Evolutionary conservation across 2,888 invertebrate genomes (phyloP).

Genomic region (Colostygia pectinataria): DNA sequence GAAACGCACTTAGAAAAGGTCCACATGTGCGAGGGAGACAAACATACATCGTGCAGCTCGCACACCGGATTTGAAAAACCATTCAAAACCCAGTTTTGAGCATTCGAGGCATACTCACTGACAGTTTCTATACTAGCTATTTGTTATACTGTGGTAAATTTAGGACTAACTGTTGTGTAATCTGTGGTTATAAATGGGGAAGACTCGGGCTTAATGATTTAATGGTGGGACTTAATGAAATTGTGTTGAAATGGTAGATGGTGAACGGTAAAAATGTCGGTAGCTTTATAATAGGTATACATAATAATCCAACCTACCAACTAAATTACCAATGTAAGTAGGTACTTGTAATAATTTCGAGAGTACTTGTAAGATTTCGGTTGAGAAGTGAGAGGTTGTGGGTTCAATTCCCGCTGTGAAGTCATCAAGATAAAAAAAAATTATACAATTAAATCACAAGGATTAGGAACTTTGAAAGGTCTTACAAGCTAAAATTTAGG

Average conservation of each 20-base stretch:
- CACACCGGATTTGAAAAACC: conserved; percentile 26
- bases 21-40: conserved; percentile 11
- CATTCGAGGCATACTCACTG: too few species aligned
- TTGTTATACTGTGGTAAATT: not conserved
- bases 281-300: not conserved
- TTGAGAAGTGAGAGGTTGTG: too few species aligned
- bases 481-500: too few species aligned
- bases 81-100: conserved; percentile 19
- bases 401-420: too few species aligned
- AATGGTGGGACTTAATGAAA: conserved; percentile 20
- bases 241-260: conserved; percentile 14
- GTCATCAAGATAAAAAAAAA: too few species aligned
- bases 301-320: too few species aligned
- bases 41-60: conserved; percentile 1
- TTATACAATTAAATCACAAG: too few species aligned
- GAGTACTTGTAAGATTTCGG: too few species aligned
- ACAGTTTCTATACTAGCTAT: not conserved
- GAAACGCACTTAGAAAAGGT: conserved; percentile 4
- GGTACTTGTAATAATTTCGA: too few species aligned
- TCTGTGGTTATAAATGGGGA: conserved; percentile 17
- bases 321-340: too few species aligned
- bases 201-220: conserved; percentile 11
- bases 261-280: conserved; percentile 21
- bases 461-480: too few species aligned
- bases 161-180: not conserved